Evolutionary conservation across 1,140 invertebrate species (phyloP).

Genomic region (Dendrolimus kikuchii): DNA sequence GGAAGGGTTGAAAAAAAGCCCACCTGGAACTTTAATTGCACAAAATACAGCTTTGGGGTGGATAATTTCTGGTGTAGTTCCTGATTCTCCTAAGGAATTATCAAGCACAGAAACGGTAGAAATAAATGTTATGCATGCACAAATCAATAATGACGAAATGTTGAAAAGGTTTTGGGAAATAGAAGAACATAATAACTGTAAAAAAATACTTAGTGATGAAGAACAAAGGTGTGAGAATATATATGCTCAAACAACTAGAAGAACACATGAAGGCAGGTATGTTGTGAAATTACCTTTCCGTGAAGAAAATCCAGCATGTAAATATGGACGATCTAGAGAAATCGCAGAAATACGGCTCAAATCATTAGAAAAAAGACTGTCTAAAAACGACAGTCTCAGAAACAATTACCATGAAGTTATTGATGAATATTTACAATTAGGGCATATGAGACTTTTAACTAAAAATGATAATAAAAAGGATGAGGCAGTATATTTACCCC

Average conservation of each 20-base stretch:
- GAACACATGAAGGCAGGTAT: conserved; percentile 18
- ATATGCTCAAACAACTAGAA: conserved; percentile 13
- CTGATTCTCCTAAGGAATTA: too few relatives aligned
- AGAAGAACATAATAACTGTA: conserved; percentile 10
- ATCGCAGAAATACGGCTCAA: too few relatives aligned
- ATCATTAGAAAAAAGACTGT: conserved; percentile 16
- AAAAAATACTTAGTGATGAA: conserved; percentile 14
- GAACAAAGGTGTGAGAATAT: conserved; percentile 19
- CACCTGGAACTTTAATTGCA: conserved; percentile 10
- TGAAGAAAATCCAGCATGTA: conserved; percentile 9
- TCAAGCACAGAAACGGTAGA: conserved; percentile 3
- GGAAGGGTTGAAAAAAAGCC: too few relatives aligned
- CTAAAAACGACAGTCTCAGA: conserved; percentile 11
- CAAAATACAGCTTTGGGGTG: conserved; percentile 20
- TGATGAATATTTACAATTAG: conserved; percentile 18
- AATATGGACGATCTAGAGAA: conserved; percentile 17
- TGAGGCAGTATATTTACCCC: conserved; percentile 10
- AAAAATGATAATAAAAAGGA: conserved; percentile 6
- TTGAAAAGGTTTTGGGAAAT: conserved; percentile 28
- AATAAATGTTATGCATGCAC: conserved; percentile 8
- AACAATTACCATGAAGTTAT: conserved; percentile 19
- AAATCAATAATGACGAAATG: conserved; percentile 16
- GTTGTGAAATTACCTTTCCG: conserved; percentile 22
- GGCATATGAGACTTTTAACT: conserved; percentile 16
- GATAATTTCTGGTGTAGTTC: conserved; percentile 16